These are phyloP conservation scores for Matsumyia berberina DNA, from an alignment of 2,888 invertebrate species.

Conservation along the genomic window DNA sequence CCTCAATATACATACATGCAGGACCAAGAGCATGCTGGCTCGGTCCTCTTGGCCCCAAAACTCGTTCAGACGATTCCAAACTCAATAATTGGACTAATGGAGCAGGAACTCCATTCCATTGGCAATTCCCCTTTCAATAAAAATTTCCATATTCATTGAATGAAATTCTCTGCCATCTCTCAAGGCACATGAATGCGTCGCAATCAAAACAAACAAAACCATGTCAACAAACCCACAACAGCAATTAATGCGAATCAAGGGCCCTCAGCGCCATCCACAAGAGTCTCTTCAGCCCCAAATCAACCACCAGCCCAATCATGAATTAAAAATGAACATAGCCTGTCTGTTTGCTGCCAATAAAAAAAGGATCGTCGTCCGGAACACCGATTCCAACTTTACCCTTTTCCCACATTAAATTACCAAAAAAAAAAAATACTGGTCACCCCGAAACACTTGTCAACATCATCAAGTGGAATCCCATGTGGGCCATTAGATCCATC, in stretches of 20 bases:
- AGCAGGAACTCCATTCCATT: too few species aligned
- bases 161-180: too few species aligned
- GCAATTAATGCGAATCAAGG: not conserved
- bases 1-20: too few species aligned
- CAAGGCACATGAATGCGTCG: too few species aligned
- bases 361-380: not conserved
- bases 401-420: slow-evolving; percentile 39
- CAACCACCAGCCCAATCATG: slow-evolving; percentile 22
- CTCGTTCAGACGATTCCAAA: too few species aligned
- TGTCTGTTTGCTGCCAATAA: slow-evolving; percentile 32
- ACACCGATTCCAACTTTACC: slow-evolving; percentile 11
- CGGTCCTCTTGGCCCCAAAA: too few species aligned
- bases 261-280: not conserved
- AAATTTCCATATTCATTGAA: too few species aligned
- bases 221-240: not conserved
- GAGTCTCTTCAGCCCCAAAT: not conserved
- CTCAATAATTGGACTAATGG: too few species aligned
- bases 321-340: slow-evolving; percentile 35
- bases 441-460: slow-evolving; percentile 34
- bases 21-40: too few species aligned
- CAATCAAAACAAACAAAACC: too few species aligned
- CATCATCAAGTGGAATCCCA: slow-evolving; percentile 21
- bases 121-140: too few species aligned
- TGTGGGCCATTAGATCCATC: slow-evolving; percentile 2
- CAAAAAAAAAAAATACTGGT: slow-evolving; percentile 28